Evolutionary conservation across 92 coral and sea anemone species (phyloP), one percentile per base, ranked within the genome.

Genomic region (Palythoa grandiflora): DNA sequence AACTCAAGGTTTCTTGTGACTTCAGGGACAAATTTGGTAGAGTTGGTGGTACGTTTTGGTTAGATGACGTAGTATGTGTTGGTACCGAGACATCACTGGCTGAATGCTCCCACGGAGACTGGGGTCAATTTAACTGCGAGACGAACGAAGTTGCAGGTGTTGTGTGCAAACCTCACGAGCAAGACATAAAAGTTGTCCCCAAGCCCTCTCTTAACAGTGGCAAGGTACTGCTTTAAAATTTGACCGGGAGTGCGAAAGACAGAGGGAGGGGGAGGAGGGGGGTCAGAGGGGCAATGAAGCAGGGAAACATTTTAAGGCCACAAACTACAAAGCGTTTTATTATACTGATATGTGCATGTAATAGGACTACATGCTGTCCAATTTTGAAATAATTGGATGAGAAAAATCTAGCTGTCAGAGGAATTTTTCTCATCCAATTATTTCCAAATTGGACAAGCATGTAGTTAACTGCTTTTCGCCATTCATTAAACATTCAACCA

Each of bases 31-130:
- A 73, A 38, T 89, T 84, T 52, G 89, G 92, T 3, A 81, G 40
- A 28, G 85, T 77, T 14, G 17, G 48, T 13, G 50, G 63, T 14
- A 81, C 65, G 52, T 75, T 89, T 19, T 89, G 89, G 89, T 73
- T 89, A 38, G 88, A 78, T 7, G 78, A 61, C 13, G 87, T 76
- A 11, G 79, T 83, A 15, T 89, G 92, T 71, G 78, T 77, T 13
- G 92, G 92, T 11, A 89, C 79, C 12, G 92, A 89, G 80, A 38
- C 50, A 7, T 77, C 83, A 35, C 77, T 89, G 17, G 92, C 75
- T 5, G 65, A 84, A 6, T 89, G 92, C 28, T 77, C 75, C 16
- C 92, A 89, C 63, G 85, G 83, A 44, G 92, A 87, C 38, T 89
- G 92, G 92, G 88, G 71, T 16, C 70, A 53, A 48, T 66, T 65